phyloP scores from a whole-genome alignment of 2,888 invertebrate genomes.

The Dastarcus helophoroides region DNA sequence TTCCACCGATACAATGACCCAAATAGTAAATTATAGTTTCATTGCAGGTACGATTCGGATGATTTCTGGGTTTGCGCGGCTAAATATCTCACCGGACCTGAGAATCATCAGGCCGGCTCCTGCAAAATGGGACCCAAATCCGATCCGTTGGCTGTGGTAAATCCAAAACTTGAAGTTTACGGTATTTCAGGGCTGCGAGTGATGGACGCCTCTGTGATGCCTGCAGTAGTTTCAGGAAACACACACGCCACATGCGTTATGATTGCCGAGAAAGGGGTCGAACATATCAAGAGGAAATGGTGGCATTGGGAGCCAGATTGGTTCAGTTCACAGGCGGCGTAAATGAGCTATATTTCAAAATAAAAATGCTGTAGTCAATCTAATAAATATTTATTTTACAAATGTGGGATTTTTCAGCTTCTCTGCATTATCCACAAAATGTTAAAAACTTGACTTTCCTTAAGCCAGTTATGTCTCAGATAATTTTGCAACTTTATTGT shows the following conservation, averaged over 20 bases:
- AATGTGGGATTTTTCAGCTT: too few relatives aligned
- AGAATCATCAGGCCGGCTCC: slow-evolving; percentile 73
- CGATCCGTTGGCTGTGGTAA: slow-evolving; percentile 65
- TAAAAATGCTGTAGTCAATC: too few relatives aligned
- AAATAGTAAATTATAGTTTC: slow-evolving; percentile 1
- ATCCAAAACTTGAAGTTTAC: slow-evolving; percentile 52
- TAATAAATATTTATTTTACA: too few relatives aligned
- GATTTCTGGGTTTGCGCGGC: slow-evolving; percentile 70
- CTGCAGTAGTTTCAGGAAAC: slow-evolving; percentile 34
- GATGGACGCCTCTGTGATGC: slow-evolving; percentile 39
- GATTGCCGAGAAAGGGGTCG: slow-evolving; percentile 35
- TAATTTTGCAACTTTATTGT: too few relatives aligned
- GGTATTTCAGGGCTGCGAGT: slow-evolving; percentile 48
- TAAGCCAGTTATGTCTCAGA: too few relatives aligned
- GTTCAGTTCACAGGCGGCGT: too few relatives aligned
- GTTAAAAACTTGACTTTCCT: too few relatives aligned
- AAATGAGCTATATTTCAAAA: too few relatives aligned
- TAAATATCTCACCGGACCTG: slow-evolving; percentile 59
- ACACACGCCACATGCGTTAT: slow-evolving; percentile 35
- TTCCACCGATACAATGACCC: too few relatives aligned
- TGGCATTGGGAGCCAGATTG: too few relatives aligned
- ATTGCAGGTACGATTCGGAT: slow-evolving; percentile 41
- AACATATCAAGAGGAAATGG: slow-evolving; percentile 32
- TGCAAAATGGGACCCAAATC: slow-evolving; percentile 68
- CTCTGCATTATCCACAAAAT: too few relatives aligned